Evolutionary conservation across 2,888 invertebrate genomes (phyloP), one percentile per base, ranked within the genome.

Genomic region (Drosophila pseudotalamancana): DNA sequence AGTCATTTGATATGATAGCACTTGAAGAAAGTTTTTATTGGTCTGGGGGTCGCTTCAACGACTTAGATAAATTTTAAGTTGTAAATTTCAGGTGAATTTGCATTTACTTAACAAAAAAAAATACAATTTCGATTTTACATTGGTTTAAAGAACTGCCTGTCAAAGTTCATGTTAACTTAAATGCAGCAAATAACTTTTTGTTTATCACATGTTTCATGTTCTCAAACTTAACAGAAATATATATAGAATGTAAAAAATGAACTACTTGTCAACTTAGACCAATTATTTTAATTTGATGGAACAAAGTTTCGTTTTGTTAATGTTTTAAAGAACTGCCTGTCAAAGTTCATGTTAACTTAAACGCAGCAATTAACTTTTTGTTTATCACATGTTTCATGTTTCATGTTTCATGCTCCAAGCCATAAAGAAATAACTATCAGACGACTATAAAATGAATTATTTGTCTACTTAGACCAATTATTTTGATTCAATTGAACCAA

Each of bases 1-100:
- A 29, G 54, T 42, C 50, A 42, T 53, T 69, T 53, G 45, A 40
- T 23, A 57, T 54, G 70, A 64, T 46, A 42, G 35, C 55, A 63
- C 40, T 64, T 51, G 14, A 4, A 34, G n/a, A 14, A n/a, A 16
- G 8, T 16, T 54, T 61, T 61, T 60, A 48, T 39, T 11, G 18
- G 11, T 9, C 18, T 9, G 12, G 21, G 21, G n/a, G 16, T 11
- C 4, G 4, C 40, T 12, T 32, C 16, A 42, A n/a, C 25, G 25
- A 11, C 5, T 48, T 11, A 19, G 25, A 48, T 35, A 34, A 35
- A 34, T 19, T 34, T 14, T 5, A 48, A 21, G 12, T 19, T 34
- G 6, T 16, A 6, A 27, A 8, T n/a, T n/a, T n/a, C n/a, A n/a
- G n/a, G n/a, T n/a, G n/a, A n/a, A n/a, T n/a, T n/a, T n/a, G n/a